phyloP scores from a whole-genome alignment of 35 echinoderm and acorn worm species.

The Heliocidaris erythrogramma region DNA sequence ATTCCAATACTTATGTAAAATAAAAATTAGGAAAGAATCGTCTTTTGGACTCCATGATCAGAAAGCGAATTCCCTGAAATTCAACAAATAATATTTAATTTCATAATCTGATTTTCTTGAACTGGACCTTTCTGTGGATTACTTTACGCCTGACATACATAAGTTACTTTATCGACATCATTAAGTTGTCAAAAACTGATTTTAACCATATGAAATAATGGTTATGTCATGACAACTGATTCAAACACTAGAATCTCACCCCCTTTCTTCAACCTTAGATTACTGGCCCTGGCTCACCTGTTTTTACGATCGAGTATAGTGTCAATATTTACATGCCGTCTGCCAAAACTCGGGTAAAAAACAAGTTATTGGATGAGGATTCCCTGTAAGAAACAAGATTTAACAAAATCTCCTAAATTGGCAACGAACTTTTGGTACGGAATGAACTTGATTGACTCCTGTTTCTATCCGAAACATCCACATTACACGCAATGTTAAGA shows the following conservation, averaged over 20 bases:
- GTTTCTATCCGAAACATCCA: background rate
- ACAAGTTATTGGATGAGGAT: background rate
- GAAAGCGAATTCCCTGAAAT: too few relatives aligned
- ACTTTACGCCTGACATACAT: too few relatives aligned
- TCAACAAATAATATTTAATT: too few relatives aligned
- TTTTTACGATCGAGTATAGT: background rate
- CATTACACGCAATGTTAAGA: conserved; percentile 5
- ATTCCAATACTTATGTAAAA: too few relatives aligned
- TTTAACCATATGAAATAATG: background rate
- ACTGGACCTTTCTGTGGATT: too few relatives aligned
- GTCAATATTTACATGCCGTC: background rate
- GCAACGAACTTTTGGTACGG: background rate
- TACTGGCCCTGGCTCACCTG: background rate
- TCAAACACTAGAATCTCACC: background rate
- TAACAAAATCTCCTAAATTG: background rate
- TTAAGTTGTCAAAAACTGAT: background rate
- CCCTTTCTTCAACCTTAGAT: background rate
- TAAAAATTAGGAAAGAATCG: too few relatives aligned
- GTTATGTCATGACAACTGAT: background rate
- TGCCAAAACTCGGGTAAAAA: background rate
- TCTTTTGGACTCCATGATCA: too few relatives aligned
- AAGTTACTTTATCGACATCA: too few relatives aligned
- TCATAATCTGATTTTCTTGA: too few relatives aligned
- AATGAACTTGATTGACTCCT: background rate
- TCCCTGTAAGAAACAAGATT: background rate